These are phyloP conservation scores for Lasioglossum vierecki DNA, from an alignment of 2,888 invertebrate species.

Conservation along the genomic window DNA sequence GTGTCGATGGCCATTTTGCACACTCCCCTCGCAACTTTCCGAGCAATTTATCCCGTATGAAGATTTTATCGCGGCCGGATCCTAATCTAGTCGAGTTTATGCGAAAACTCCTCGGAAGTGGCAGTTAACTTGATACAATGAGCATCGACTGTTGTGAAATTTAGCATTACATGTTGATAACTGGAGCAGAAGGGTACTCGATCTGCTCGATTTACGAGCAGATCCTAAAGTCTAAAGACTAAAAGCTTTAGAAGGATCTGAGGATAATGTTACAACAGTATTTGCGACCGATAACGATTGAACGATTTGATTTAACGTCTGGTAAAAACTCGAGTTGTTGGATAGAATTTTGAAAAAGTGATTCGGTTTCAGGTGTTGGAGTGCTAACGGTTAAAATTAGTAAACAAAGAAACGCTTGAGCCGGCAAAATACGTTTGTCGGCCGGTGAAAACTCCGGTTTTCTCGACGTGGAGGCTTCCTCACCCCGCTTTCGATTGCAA, in stretches of 20 bases:
- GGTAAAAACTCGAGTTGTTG: too few species aligned
- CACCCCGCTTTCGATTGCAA: not conserved
- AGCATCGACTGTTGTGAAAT: not conserved
- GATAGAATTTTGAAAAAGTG: too few species aligned
- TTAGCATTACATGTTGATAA: not conserved
- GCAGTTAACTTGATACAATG: not conserved
- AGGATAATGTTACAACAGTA: too few species aligned
- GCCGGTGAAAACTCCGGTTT: not conserved
- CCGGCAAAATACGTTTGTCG: not conserved
- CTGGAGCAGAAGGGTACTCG: not conserved
- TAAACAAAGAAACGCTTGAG: too few species aligned
- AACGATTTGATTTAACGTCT: too few species aligned
- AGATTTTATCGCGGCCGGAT: not conserved
- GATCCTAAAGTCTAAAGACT: not conserved
- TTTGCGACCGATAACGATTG: too few species aligned
- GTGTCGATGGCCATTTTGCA: not conserved
- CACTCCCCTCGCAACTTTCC: constrained; percentile 6
- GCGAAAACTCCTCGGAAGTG: not conserved
- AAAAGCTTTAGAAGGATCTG: too few species aligned
- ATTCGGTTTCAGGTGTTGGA: too few species aligned
- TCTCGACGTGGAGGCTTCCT: not conserved
- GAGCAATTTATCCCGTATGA: constrained; percentile 21
- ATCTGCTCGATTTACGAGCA: not conserved
- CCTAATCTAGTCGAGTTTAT: not conserved
- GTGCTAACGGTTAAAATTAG: too few species aligned